Percentiles rank a stretch among this genome's conserved stretches.
These are phyloP conservation scores for Cyphomyrus discorhynchus DNA, from an alignment of 2,113 vertebrate species.

Conservation along the genomic window DNA sequence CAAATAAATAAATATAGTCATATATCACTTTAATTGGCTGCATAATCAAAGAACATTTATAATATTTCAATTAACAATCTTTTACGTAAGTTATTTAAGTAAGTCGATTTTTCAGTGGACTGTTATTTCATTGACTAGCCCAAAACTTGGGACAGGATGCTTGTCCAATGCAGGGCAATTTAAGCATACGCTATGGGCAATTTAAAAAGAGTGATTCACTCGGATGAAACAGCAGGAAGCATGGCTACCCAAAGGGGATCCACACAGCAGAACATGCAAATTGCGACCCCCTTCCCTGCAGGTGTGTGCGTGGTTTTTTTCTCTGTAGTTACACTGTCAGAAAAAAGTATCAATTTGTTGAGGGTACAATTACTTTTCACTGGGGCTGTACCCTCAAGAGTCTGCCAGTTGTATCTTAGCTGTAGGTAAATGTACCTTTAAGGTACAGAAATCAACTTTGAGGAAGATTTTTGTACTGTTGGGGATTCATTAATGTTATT, in stretches of 20 bases:
- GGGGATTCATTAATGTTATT: background rate
- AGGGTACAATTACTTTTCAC: background rate
- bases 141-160: background rate
- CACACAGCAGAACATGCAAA: background rate
- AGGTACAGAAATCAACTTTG: background rate
- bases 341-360: background rate
- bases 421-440: background rate
- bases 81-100: background rate
- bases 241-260: background rate
- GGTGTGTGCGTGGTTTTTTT: background rate
- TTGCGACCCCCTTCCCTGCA: background rate
- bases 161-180: background rate
- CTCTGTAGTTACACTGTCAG: background rate
- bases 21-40: background rate
- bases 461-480: background rate
- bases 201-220: background rate
- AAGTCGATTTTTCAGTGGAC: background rate
- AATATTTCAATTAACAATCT: background rate
- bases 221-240: background rate
- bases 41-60: background rate
- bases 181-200: background rate
- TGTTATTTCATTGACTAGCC: background rate
- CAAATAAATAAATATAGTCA: background rate
- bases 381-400: background rate
- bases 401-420: background rate